phyloP scores from a whole-genome alignment of 2,797 vertebrate species.

The Valencia hispanica region DNA sequence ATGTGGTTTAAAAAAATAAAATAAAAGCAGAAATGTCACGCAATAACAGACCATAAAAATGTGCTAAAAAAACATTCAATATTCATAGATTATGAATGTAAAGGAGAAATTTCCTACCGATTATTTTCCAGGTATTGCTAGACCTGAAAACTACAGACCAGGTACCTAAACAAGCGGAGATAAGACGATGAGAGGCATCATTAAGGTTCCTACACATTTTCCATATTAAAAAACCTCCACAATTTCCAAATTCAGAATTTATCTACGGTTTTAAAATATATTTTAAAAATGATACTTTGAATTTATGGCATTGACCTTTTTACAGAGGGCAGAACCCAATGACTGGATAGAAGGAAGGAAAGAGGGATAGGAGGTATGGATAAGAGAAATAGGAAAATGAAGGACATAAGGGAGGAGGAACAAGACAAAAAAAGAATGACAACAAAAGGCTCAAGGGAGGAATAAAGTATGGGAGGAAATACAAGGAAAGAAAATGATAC shows the following conservation, averaged over 20 bases:
- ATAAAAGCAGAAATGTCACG: not conserved
- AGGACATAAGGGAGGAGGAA: not conserved
- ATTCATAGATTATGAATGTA: conserved; percentile 47
- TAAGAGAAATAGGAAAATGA: not conserved
- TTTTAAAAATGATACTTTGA: not conserved
- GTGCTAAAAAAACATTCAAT: conserved; percentile 39
- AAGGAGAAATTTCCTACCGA: conserved; percentile 15
- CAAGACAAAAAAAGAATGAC: not conserved
- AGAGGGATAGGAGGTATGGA: not conserved
- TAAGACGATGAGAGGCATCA: conserved; percentile 8
- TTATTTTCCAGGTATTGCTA: conserved; percentile 42
- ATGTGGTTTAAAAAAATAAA: not conserved
- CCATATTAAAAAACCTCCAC: not conserved
- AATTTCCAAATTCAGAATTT: not conserved
- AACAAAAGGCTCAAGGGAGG: not conserved
- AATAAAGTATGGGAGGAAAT: not conserved
- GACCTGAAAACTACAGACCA: conserved; percentile 45
- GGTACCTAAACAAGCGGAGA: conserved; percentile 43
- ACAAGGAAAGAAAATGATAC: too few species aligned
- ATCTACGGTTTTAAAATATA: not conserved
- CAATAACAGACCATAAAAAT: not conserved
- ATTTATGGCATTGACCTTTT: not conserved
- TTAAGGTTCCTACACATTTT: not conserved
- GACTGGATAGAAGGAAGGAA: not conserved
- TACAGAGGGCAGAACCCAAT: not conserved